Evolutionary conservation across 2,888 invertebrate genomes (phyloP).

Genomic region (Eupsilia transversa): DNA sequence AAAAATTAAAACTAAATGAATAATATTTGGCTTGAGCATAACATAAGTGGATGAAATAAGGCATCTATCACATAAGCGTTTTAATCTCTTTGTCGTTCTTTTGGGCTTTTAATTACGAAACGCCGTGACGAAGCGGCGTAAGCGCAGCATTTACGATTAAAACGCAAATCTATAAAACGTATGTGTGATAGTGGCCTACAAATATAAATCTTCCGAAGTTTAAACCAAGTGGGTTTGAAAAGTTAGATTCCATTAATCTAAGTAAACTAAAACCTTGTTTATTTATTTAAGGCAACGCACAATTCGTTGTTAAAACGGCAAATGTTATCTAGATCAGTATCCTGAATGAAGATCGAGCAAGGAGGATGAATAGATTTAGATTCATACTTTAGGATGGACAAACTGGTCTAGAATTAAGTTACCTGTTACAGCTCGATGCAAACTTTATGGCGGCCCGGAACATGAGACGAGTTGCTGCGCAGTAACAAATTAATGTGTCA

Average conservation of each 20-base stretch:
- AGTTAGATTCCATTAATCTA: slow-evolving; percentile 4
- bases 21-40: slow-evolving; percentile 15
- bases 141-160: neutral
- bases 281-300: slow-evolving; percentile 27
- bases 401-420: slow-evolving; percentile 48
- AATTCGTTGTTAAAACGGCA: slow-evolving; percentile 34
- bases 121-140: neutral
- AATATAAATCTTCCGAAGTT: neutral
- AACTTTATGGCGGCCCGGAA: neutral
- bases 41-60: neutral
- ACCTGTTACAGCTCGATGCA: slow-evolving; percentile 26
- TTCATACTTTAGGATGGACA: neutral
- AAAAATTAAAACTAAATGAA: slow-evolving; percentile 20
- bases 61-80: slow-evolving; percentile 21
- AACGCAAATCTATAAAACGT: neutral
- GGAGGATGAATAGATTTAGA: neutral
- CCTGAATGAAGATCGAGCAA: neutral
- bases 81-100: neutral
- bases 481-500: too few relatives aligned
- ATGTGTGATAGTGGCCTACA: slow-evolving; percentile 14
- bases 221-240: neutral
- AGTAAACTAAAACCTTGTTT: slow-evolving; percentile 14
- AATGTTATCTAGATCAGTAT: slow-evolving; percentile 50
- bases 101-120: neutral
- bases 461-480: neutral